Evolutionary conservation across 2,113 vertebrate genomes (phyloP), one percentile per base, ranked within the genome.

Genomic region (Rhinolophus sinicus): DNA sequence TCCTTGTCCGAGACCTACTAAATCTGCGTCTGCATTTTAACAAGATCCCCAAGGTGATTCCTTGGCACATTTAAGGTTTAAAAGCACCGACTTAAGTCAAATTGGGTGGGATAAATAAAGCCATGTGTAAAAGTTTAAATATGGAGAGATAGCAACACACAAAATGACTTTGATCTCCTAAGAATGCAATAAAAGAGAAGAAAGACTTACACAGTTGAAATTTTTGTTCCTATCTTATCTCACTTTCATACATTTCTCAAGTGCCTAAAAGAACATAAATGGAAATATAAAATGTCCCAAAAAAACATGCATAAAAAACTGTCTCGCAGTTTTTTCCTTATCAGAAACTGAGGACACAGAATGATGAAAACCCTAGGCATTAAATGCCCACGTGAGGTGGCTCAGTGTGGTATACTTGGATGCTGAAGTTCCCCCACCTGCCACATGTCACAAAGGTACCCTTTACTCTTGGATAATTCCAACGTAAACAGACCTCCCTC

Each of bases 221-320:
- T 64, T 70, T 33, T 9, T 72, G 14, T 69, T 94, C n/a, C 26
- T 54, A 13, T 40, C 64, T 69, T 40, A 33, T 52, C 69, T 84
- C 60, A 56, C 92, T 77, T 83, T 50, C 64, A 72, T 3, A 50
- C 13, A 3, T 77, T 82, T 72, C 78, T 56, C 52, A 80, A 83
- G 14, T 50, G 12, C 50, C 44, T 64, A 26, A 56, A 85, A 70
- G 56, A 12, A 6, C 47, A 19, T 4, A 47, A 67, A 38, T 50
- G 26, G 40, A 85, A 89, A 81, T 50, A 88, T 8, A 84, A 93
- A 90, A 76, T 64, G 40, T 92, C 77, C 7, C 44, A 86, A 62
- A 30, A 88, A 88, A 88, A 91, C 12, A 85, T 72, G 85, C 70
- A 60, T 93, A 62, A 92, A 90, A 80, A 77, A 75, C 33, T 50